phyloP scores from a whole-genome alignment of 2,113 vertebrate species.

The Anoura caudifer region DNA sequence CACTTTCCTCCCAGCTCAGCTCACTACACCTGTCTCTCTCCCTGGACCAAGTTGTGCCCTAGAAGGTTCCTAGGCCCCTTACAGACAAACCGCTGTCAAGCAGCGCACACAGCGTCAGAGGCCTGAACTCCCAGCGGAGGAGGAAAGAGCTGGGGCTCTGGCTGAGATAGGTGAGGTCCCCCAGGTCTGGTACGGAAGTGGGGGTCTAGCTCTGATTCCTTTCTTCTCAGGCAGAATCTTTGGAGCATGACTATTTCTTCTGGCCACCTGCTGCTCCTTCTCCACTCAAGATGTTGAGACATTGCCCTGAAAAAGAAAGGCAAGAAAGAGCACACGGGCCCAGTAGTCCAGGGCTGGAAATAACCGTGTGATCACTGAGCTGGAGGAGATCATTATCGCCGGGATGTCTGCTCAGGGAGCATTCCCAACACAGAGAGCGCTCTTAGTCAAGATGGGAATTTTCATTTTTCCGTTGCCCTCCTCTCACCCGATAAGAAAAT shows the following conservation, averaged over 20 bases:
- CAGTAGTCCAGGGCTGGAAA: background rate
- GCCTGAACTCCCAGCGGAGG: background rate
- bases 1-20: background rate
- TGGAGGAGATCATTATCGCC: no score
- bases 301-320: background rate
- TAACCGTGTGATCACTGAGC: background rate
- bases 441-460: fast-evolving
- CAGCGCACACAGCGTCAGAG: background rate
- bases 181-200: background rate
- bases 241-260: background rate
- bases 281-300: background rate
- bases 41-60: background rate
- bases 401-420: background rate
- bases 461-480: background rate
- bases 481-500: background rate
- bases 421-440: fast-evolving
- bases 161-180: background rate
- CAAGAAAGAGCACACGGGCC: no score
- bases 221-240: background rate
- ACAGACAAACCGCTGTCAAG: background rate
- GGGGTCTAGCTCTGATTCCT: background rate
- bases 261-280: background rate
- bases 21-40: background rate
- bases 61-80: background rate
- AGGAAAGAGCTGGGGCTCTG: no score